A percentile compares a stretch with the other conserved stretches of the same genome.
Conservation (phyloP, 1,140 invertebrate genomes). For the Trichomalopsis sarcophagae region DNA sequence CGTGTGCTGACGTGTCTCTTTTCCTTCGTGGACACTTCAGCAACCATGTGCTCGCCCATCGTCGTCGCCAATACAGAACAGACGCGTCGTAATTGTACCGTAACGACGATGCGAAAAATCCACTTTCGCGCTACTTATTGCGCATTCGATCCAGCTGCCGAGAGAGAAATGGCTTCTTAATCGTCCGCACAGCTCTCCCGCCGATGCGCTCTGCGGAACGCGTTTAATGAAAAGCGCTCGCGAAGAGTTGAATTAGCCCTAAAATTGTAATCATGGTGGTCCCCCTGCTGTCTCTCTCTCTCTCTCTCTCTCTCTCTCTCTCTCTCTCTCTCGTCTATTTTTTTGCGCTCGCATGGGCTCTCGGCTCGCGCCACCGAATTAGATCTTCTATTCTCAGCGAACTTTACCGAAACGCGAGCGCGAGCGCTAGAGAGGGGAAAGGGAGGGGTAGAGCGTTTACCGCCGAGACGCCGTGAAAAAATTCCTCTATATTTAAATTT, state of each 20-base stretch:
- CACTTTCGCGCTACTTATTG: too few relatives aligned
- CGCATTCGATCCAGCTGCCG: too few relatives aligned
- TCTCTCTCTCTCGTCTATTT: slow-evolving; percentile 25
- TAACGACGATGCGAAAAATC: too few relatives aligned
- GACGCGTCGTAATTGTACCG: too few relatives aligned
- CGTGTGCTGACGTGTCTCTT: neutral
- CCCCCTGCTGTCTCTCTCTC: slow-evolving; percentile 52
- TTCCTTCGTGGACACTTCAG: neutral
- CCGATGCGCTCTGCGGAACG: neutral
- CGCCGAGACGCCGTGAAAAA: slow-evolving; percentile 16
- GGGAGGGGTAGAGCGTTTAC: neutral
- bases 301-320: too few relatives aligned
- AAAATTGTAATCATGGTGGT: slow-evolving; percentile 75
- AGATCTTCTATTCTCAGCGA: slow-evolving; percentile 74
- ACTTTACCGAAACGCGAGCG: slow-evolving; percentile 39
- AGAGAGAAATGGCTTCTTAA: neutral
- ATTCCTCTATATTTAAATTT: slow-evolving; percentile 22
- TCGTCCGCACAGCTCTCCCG: neutral
- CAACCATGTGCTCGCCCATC: too few relatives aligned
- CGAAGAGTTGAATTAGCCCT: slow-evolving; percentile 72
- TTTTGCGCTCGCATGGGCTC: slow-evolving; percentile 24
- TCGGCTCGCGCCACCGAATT: slow-evolving; percentile 69
- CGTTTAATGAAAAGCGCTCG: neutral
- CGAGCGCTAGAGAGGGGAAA: neutral
- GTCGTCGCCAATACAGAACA: too few relatives aligned